Conservation (phyloP, 2,888 invertebrate genomes). For the Andrena praecox region DNA sequence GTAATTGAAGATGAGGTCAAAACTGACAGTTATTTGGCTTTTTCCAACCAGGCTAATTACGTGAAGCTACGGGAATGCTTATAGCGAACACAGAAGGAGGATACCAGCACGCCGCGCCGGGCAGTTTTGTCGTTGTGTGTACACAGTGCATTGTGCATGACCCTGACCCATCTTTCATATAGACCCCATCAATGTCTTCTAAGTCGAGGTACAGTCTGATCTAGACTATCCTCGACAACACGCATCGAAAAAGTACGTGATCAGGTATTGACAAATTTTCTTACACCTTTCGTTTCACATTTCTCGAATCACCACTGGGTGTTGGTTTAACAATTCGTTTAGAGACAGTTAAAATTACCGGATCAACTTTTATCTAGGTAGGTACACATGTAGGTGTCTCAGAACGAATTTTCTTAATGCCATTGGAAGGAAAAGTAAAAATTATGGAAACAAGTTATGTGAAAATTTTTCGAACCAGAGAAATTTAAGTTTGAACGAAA, state of each 20-base stretch:
- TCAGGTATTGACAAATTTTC: slow-evolving; percentile 50
- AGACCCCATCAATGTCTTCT: slow-evolving; percentile 80
- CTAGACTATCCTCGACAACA: slow-evolving; percentile 58
- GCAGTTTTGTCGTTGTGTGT: slow-evolving; percentile 76
- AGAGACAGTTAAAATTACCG: too few relatives aligned
- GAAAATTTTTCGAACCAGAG: too few relatives aligned
- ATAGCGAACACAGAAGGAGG: slow-evolving; percentile 20
- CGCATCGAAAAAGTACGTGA: slow-evolving; percentile 48
- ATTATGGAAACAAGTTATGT: too few relatives aligned
- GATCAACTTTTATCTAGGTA: too few relatives aligned
- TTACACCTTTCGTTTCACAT: slow-evolving; percentile 10
- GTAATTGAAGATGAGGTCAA: background rate
- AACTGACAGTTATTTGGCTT: background rate
- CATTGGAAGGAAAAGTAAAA: too few relatives aligned
- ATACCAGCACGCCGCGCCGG: background rate
- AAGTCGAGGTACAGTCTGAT: slow-evolving; percentile 77
- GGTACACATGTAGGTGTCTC: too few relatives aligned
- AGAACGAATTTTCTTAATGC: too few relatives aligned
- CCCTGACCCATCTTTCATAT: slow-evolving; percentile 82
- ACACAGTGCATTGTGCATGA: slow-evolving; percentile 78
- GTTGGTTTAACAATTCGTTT: too few relatives aligned
- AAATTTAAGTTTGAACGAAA: background rate
- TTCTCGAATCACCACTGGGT: background rate
- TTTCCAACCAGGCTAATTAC: background rate
- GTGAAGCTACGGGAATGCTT: slow-evolving; percentile 2